Evolutionary conservation across 2,113 vertebrate species (phyloP), one percentile per base, ranked within the genome.

Genomic region (Montifringilla adamsi): DNA sequence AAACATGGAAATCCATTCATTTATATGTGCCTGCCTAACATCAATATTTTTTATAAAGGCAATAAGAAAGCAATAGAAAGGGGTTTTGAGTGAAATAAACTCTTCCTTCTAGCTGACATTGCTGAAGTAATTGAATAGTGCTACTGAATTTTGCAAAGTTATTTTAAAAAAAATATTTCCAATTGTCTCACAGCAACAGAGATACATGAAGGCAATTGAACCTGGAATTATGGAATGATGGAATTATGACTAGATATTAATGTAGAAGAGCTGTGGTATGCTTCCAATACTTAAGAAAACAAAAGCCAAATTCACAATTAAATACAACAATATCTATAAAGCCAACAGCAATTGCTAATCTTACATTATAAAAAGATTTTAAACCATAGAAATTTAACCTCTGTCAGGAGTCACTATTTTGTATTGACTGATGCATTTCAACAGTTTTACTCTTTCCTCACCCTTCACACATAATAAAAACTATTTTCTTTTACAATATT

Each of bases 141-240:
- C 7, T 72, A 47, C 28, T 92, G 49, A 95, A 82, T 84, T 94
- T 78, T 94, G 44, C 43, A 93, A 68, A 15, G 63, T 4, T 3
- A 15, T 79, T 93, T 85, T 13, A 37, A 78, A 86, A 69, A 41
- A 0, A 43, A 8, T 49, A 46, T 67, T 82, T 86, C 58, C 67
- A 43, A 4, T 49, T 79, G 26, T 82, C n/a, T 79, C 49, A 78
- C 7, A 56, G 27, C 10, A 39, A 33, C 37, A 28, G 37, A 20
- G 14, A 84, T 30, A n/a, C 6, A 44, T 52, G 24, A 13, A 75
- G 63, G 72, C 50, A 74, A 80, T 26, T 3, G 2, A 59, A 49
- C 23, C 4, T 41, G 12, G 22, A 24, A 26, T 18, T 26, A 49
- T 50, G 49, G 15, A 24, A 26, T 18, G 15, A 49, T 50, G 49